Evolutionary conservation across 2,888 invertebrate species (phyloP), one percentile per base, ranked within the genome.

Genomic region (Elmis aenea): DNA sequence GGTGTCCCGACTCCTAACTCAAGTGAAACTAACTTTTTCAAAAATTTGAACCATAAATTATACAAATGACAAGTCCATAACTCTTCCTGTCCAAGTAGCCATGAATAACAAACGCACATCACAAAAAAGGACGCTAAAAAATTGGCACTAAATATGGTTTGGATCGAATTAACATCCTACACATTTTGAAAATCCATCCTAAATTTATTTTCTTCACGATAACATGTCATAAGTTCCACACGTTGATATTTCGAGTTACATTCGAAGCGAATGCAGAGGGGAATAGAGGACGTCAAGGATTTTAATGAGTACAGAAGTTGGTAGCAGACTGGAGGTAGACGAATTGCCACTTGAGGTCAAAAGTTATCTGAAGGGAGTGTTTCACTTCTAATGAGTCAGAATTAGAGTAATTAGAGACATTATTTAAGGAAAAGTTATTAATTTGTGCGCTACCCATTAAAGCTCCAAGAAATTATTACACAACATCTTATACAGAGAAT

Each of bases 351-450:
- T 31, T 32, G 24, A 33, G 50, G 50, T 46, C 50, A 46, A 46
- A 50, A 41, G 50, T 46, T 50, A 42, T 31, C 40, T 44, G 38
- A 30, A 36, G 37, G 46, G 31, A 30, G 37, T 50, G 45, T 37
- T 47, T 50, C 46, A 47, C 28, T 38, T 13, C 38, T 50, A 50
- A 50, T 50, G 46, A 50, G 45, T 42, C 31, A 32, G 40, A 45
- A 47, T 50, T 44, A 40, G 45, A 42, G 32, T 46, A 46, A 39
- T 46, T 42, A 35, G 36, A 37, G 31, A 40, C 41, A 42, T 41
- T 45, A 38, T 43, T 46, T n/a, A n/a, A 40, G 39, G 29, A 27
- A 33, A 16, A 32, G 33, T 40, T 42, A 40, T 42, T 46, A 46
- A 46, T 46, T 46, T 46, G 42, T 39, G 29, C 25, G 29, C 31